Evolutionary conservation across 2,113 vertebrate genomes (phyloP).

Genomic region (Tamias sibiricus): DNA sequence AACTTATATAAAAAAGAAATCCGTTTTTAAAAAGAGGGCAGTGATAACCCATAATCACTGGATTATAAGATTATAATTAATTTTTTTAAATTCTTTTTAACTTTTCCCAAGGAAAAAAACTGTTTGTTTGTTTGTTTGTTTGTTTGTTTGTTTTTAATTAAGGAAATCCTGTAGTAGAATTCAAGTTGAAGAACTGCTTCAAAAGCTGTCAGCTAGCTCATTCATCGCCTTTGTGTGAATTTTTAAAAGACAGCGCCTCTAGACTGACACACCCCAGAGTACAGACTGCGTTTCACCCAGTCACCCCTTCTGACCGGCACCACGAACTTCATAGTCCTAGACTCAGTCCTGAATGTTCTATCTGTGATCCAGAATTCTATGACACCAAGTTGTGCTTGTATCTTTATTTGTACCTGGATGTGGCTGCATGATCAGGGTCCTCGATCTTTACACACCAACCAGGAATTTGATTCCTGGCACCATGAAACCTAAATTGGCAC

Average conservation of each 20-base stretch:
- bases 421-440: not conserved
- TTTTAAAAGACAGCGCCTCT: not conserved
- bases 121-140: not conserved
- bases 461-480: not conserved
- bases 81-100: slow-evolving; percentile 2
- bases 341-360: not conserved
- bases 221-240: not conserved
- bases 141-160: not conserved
- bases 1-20: not conserved
- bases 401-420: too few species aligned
- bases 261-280: not conserved
- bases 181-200: not conserved
- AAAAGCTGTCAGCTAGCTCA: not conserved
- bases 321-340: not conserved
- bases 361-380: not conserved
- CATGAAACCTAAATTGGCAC: not conserved
- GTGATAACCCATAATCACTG: not conserved
- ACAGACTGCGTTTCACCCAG: rapidly evolving
- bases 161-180: not conserved
- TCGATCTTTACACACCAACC: not conserved
- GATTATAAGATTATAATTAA: not conserved
- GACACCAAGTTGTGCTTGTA: rapidly evolving
- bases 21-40: not conserved
- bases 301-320: not conserved
- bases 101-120: not conserved